Conservation (phyloP, 2,888 invertebrate genomes). For the Heliconius charithonia region DNA sequence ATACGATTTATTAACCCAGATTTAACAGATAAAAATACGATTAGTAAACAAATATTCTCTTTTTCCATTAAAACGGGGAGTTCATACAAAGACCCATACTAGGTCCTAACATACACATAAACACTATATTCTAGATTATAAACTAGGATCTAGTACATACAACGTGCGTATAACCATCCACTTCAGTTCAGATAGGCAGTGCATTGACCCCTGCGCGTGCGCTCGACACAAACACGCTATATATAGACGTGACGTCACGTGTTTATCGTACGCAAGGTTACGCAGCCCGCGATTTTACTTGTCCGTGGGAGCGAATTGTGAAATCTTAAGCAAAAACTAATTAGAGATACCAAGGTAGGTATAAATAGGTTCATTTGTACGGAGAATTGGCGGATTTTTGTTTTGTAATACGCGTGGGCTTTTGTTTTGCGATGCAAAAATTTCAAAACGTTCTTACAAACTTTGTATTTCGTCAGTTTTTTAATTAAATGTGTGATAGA, state of each 20-base stretch:
- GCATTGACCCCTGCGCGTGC: slow-evolving; percentile 74
- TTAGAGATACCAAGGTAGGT: neutral
- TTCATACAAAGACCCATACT: neutral
- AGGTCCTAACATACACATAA: neutral
- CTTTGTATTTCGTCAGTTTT: neutral
- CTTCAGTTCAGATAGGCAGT: slow-evolving; percentile 53
- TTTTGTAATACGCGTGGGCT: slow-evolving; percentile 5
- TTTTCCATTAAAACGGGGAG: neutral
- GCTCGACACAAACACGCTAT: slow-evolving; percentile 69
- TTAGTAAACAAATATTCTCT: neutral
- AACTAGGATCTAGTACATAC: slow-evolving; percentile 27
- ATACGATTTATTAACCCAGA: slow-evolving; percentile 3
- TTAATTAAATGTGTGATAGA: neutral
- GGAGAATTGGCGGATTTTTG: neutral
- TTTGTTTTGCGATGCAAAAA: neutral
- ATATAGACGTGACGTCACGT: slow-evolving; percentile 80
- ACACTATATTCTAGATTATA: slow-evolving; percentile 1
- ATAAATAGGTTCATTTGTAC: neutral
- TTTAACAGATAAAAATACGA: neutral
- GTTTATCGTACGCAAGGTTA: slow-evolving; percentile 82
- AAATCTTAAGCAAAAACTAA: slow-evolving; percentile 15
- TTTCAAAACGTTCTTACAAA: neutral
- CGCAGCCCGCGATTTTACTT: slow-evolving; percentile 52
- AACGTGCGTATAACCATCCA: slow-evolving; percentile 25
- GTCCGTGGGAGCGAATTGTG: slow-evolving; percentile 20